phyloP scores from a whole-genome alignment of 2,888 invertebrate species.

The Beris morrisii region DNA sequence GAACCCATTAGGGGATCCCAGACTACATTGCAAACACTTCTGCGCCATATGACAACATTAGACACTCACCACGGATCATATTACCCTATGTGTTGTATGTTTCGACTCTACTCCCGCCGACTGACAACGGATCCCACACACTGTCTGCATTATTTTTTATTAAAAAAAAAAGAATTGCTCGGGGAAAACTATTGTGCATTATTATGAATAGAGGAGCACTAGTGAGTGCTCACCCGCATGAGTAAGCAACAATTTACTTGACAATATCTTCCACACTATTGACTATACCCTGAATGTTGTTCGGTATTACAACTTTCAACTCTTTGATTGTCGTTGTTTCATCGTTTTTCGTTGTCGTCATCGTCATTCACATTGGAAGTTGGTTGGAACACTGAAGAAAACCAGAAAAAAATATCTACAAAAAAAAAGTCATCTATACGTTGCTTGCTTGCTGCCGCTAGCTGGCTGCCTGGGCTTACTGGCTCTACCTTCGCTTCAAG shows the following conservation, averaged over 20 bases:
- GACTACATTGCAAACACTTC: too few relatives aligned
- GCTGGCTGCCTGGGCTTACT: conserved; percentile 10
- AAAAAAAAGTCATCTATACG: too few relatives aligned
- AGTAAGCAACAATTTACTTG: conserved; percentile 31
- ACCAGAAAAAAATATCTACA: too few relatives aligned
- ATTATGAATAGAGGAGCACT: not conserved
- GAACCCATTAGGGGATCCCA: too few relatives aligned
- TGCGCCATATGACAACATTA: too few relatives aligned
- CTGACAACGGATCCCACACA: too few relatives aligned
- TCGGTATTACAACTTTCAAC: conserved; percentile 9
- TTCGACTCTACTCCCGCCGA: too few relatives aligned
- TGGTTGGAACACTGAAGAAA: too few relatives aligned
- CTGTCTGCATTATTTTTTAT: too few relatives aligned
- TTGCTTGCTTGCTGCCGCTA: not conserved
- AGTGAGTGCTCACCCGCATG: conserved; percentile 29
- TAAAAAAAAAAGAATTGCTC: not conserved
- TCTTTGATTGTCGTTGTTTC: conserved; percentile 11
- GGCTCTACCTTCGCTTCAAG: not conserved
- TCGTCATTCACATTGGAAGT: not conserved
- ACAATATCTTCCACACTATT: conserved; percentile 13
- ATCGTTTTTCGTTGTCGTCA: conserved; percentile 17
- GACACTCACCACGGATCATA: too few relatives aligned
- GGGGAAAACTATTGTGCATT: conserved; percentile 13
- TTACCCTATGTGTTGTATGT: too few relatives aligned
- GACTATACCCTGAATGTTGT: not conserved